phyloP scores from a whole-genome alignment of 2,888 invertebrate species.

The Acronicta aceris region DNA sequence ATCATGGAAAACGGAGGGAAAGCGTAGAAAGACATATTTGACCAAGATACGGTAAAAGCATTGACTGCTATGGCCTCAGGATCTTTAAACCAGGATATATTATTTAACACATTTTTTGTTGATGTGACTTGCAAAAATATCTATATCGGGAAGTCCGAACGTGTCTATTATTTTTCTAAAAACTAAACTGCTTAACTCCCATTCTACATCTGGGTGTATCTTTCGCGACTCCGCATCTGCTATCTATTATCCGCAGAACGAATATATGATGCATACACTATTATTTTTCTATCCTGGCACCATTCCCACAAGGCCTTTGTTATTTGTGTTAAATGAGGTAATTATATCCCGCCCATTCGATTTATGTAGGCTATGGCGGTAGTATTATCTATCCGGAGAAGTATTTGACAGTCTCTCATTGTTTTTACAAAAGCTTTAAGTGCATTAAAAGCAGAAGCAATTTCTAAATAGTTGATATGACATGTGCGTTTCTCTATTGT shows the following conservation, averaged over 20 bases:
- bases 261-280: constrained; percentile 7
- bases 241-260: constrained; percentile 4
- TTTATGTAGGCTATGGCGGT: neutral
- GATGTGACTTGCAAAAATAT: neutral
- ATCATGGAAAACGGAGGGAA: constrained; percentile 17
- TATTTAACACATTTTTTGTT: no score
- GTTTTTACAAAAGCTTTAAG: constrained; percentile 1
- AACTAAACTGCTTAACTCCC: neutral
- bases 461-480: constrained; percentile 14
- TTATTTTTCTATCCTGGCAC: constrained; percentile 3
- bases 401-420: neutral
- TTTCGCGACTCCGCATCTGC: constrained; percentile 15
- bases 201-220: constrained; percentile 8
- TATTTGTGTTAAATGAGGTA: neutral
- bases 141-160: neutral
- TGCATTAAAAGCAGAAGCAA: constrained; percentile 9
- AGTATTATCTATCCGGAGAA: neutral
- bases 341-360: neutral
- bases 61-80: no score
- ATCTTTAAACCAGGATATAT: no score
- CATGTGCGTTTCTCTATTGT: neutral
- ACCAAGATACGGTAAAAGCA: no score
- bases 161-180: neutral
- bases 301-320: constrained; percentile 2
- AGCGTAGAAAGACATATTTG: constrained; percentile 2